Evolutionary conservation across 2,113 vertebrate species (phyloP), one percentile per base, ranked within the genome.

Genomic region (Mionectes macconnelli): DNA sequence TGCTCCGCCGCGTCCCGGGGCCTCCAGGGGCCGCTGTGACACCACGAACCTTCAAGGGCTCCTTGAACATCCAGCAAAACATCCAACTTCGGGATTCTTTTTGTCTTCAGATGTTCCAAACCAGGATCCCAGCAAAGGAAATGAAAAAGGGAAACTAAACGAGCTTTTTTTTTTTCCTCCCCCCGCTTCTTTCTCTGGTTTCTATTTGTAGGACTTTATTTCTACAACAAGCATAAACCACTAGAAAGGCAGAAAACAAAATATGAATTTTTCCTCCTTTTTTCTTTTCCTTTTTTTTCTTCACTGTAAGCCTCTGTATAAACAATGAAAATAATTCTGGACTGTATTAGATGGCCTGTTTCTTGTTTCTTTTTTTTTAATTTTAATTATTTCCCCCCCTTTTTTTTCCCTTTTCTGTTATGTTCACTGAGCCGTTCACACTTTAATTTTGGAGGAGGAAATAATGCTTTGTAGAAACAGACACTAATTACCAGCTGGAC

Each of bases 21-120:
- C 74, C 89, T 74, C 87, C 95, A 97, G 98, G 96, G 96, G 97
- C 97, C 94, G 84, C 96, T 98, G 93, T 97, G 96, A 67, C 91
- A 87, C 89, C 75, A 64, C 80, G 53, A 86, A 97, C 95, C 33
- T 74, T 8, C 8, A 9, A 11, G 86, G 10, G 33, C 19, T 19
- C 6, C 23, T 27, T 57, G 16, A 12, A 88, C n/a, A n/a, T n/a
- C 44, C 53, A 14, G 2, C 69, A 39, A 73, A 63, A 49, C 84
- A 59, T 17, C n/a, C 12, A 39, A 60, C 84, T 94, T 90, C 35
- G 84, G 84, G 86, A 95, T 53, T 53, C 40, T 77, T 74, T 68
- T 57, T 62, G 66, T 90, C 75, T 94, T 97, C 93, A 80, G 67
- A 95, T 93, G 94, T 86, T 95, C 89, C 95, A 62, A 95, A 67